Percentiles rank a stretch among this genome's conserved stretches.
Conservation (phyloP, 2,797 vertebrate species). For the Sylvia borin region DNA sequence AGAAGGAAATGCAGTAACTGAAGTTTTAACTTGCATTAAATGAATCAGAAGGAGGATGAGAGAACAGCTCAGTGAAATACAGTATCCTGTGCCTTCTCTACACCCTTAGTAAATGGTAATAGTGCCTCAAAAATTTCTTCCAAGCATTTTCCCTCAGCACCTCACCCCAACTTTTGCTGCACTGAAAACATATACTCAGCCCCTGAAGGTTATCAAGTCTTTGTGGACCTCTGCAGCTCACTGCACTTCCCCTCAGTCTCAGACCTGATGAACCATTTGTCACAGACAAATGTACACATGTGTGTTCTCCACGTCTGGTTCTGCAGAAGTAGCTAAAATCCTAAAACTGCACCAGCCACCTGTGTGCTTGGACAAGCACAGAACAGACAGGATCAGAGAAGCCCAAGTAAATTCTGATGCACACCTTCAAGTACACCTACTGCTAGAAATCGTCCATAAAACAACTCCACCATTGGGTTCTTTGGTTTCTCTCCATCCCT, state of each 20-base stretch:
- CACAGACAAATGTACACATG: fast-evolving
- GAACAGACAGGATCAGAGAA: background rate
- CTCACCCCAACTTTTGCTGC: background rate
- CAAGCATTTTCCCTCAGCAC: background rate
- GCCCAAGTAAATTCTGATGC: background rate
- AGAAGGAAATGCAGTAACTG: background rate
- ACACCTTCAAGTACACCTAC: conserved; percentile 96
- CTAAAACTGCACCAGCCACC: background rate
- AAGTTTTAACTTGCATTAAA: background rate
- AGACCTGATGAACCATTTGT: background rate
- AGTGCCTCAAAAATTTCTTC: background rate
- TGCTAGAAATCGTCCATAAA: conserved; percentile 95
- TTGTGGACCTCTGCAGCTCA: background rate
- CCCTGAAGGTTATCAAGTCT: background rate
- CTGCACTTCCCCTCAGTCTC: background rate
- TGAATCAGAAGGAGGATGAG: background rate
- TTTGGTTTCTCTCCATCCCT: conserved; percentile 98
- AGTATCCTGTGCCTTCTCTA: background rate
- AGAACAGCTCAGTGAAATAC: background rate
- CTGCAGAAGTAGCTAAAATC: background rate
- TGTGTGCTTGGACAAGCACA: background rate
- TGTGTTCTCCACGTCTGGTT: background rate
- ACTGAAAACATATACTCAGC: background rate
- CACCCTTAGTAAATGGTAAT: background rate
- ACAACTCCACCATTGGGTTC: conserved; percentile 98